These are phyloP conservation scores for Entomobrya multifasciata DNA, from an alignment of 2,888 invertebrate genomes.

Conservation along the genomic window DNA sequence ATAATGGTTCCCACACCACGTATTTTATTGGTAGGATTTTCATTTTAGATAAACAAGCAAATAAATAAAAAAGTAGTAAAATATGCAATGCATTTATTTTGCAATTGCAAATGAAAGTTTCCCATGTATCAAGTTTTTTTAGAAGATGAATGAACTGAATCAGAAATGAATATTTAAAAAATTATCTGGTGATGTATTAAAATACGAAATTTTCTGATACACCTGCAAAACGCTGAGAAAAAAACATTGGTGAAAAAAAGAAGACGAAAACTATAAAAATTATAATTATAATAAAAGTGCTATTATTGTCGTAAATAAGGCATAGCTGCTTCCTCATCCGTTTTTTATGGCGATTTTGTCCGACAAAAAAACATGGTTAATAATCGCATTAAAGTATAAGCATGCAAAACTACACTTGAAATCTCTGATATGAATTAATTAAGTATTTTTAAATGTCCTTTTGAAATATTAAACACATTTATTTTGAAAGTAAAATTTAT, in stretches of 20 bases:
- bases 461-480: too few relatives aligned
- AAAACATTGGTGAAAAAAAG: background rate
- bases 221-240: background rate
- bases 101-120: conserved; percentile 22
- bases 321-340: conserved; percentile 38
- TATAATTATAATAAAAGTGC: conserved; percentile 23
- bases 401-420: too few relatives aligned
- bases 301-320: conserved; percentile 42
- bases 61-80: background rate
- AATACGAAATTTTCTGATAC: conserved; percentile 3
- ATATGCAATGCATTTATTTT: conserved; percentile 10
- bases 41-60: background rate
- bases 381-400: too few relatives aligned
- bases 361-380: too few relatives aligned
- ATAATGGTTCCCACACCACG: background rate
- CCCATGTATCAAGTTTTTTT: background rate
- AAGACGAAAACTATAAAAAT: background rate
- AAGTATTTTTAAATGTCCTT: too few relatives aligned
- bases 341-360: too few relatives aligned
- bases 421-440: too few relatives aligned
- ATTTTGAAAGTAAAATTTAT: too few relatives aligned
- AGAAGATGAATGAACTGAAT: background rate
- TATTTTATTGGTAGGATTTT: background rate
- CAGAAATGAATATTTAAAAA: too few relatives aligned
- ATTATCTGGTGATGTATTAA: background rate